These are phyloP conservation scores for Rallus limicola DNA, from an alignment of 2,113 vertebrate species.

Conservation along the genomic window DNA sequence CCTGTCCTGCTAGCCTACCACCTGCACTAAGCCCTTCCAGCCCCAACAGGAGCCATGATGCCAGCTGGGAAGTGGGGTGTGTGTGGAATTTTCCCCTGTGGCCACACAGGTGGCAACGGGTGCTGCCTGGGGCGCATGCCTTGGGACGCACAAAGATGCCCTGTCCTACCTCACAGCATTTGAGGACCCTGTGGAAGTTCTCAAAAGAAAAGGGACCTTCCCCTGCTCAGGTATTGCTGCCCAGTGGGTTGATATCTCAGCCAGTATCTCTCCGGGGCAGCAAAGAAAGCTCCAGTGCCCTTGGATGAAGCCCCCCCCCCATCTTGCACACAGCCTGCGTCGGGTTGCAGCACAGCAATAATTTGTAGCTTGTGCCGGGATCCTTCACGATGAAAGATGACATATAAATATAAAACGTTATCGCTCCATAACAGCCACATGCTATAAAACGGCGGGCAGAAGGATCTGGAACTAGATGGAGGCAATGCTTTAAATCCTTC, in stretches of 20 bases:
- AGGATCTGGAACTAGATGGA: constrained; percentile 61
- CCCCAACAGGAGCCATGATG: not conserved
- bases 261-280: not conserved
- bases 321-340: not conserved
- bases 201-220: not conserved
- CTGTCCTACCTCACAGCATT: not conserved
- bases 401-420: constrained; percentile 69
- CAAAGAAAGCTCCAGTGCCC: not conserved
- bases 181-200: not conserved
- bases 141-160: not conserved
- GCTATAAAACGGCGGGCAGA: constrained; percentile 65
- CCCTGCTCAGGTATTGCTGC: not conserved
- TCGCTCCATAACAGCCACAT: constrained; percentile 69
- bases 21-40: not conserved
- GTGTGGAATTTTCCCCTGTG: not conserved
- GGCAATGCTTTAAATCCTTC: constrained; percentile 60
- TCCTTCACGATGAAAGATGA: constrained; percentile 67
- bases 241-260: not conserved
- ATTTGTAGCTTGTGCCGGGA: constrained; percentile 43
- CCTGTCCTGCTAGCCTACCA: not conserved
- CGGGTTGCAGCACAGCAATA: not conserved
- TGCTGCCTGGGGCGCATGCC: not conserved
- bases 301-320: not conserved
- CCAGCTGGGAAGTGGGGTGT: not conserved
- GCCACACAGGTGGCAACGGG: accelerated